Evolutionary conservation across 2,797 vertebrate species (phyloP), one percentile per base, ranked within the genome.

Genomic region (Peromyscus nudipes): DNA sequence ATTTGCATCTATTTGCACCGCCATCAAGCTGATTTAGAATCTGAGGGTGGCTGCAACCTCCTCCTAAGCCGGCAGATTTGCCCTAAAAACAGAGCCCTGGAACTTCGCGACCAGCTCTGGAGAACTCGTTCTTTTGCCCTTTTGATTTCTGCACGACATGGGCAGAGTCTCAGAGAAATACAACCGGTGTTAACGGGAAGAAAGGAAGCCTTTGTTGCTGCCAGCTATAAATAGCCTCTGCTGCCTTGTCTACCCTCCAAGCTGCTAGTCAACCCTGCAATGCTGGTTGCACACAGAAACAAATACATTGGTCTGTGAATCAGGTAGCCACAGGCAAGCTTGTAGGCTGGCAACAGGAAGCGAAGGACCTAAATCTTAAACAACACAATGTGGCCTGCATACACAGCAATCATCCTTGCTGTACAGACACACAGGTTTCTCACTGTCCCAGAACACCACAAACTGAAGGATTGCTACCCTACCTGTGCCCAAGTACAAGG

Each of bases 1-100:
- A 98, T 98, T 98, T 97, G 96, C 98, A 98, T 98, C 94, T 96
- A 97, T 96, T 97, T 98, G 94, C 87, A 96, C 97, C 25, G 19
- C 95, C 97, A 97, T 97, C 97, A 98, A 97, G 96, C 97, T 98
- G 97, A 98, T 97, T 98, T 98, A 97, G 97, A 97, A 97, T 94
- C 97, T 25, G 5, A 97, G 97, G 96, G 97, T 97, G 96, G 98
- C 85, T 97, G 95, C 97, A 97, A 88, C 94, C 81, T 97, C 97
- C 97, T 97, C 96, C 25, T 95, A 98, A 96, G 97, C 97, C 92
- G 97, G 97, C 97, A 97, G 93, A 96, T 97, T 97, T 95, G 87
- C 96, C 97, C 97, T 95, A 97, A 98, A 97, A 98, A 95, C 96
- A 97, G 96, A 98, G 82, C 80, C 76, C 92, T 75, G 93, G 92